A percentile compares a stretch with the other conserved stretches of the same genome.
Evolutionary conservation across 2,113 vertebrate species (phyloP).

Genomic region (Ciconia maguari): DNA sequence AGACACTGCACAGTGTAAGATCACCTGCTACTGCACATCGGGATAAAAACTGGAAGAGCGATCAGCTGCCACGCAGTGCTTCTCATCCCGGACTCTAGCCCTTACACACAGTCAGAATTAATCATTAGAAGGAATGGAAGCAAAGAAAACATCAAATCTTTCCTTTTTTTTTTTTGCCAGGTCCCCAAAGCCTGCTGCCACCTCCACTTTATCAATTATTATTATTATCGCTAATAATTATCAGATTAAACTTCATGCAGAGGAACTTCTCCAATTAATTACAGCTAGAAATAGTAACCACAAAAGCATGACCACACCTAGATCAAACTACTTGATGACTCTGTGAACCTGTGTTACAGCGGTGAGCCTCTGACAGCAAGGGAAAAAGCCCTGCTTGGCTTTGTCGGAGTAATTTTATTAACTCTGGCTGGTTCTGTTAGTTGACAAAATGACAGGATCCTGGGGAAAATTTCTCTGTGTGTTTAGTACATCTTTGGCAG

Average conservation of each 20-base stretch:
- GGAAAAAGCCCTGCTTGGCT: slow-evolving; percentile 34
- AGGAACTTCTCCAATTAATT: slow-evolving; percentile 39
- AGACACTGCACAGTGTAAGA: not conserved
- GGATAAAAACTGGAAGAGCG: not conserved
- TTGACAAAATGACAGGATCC: slow-evolving; percentile 71
- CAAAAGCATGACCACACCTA: slow-evolving; percentile 8
- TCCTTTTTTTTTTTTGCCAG: not conserved
- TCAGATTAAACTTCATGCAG: slow-evolving; percentile 11
- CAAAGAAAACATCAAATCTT: not conserved
- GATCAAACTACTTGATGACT: not conserved
- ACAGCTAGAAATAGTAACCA: slow-evolving; percentile 18
- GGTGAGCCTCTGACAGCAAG: slow-evolving; percentile 24
- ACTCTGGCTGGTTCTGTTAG: slow-evolving; percentile 55
- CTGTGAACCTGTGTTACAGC: not conserved
- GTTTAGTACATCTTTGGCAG: slow-evolving; percentile 71
- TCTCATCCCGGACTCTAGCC: not conserved
- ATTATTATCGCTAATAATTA: not conserved
- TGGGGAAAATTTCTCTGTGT: slow-evolving; percentile 59
- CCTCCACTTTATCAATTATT: not conserved
- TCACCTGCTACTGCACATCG: not conserved
- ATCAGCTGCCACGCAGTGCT: not conserved
- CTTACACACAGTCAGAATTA: not conserved
- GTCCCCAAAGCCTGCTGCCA: slow-evolving; percentile 6
- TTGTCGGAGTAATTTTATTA: slow-evolving; percentile 69
- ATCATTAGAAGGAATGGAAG: not conserved